phyloP scores from a whole-genome alignment of 2,888 invertebrate genomes.

The Heliconius ethilla region DNA sequence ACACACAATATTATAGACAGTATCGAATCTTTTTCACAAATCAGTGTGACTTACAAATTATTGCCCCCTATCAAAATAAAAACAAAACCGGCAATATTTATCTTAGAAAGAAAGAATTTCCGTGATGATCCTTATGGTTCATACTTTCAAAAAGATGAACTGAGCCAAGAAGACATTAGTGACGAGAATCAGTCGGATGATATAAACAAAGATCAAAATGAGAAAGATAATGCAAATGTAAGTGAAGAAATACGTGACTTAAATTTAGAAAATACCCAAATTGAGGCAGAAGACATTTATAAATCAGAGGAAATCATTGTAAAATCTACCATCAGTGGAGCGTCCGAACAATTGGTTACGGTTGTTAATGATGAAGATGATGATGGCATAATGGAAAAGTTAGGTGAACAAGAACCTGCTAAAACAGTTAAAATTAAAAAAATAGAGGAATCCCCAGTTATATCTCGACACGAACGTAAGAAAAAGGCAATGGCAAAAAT shows the following conservation, averaged over 20 bases:
- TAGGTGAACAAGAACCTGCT: conserved; percentile 41
- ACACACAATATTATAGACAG: conserved; percentile 89
- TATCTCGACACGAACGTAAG: conserved; percentile 66
- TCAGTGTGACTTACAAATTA: conserved; percentile 89
- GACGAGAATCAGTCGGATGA: conserved; percentile 39
- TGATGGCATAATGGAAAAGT: conserved; percentile 43
- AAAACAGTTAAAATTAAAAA: conserved; percentile 60
- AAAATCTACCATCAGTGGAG: conserved; percentile 26
- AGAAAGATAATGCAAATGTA: conserved; percentile 28
- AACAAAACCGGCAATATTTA: conserved; percentile 90
- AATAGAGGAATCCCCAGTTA: conserved; percentile 59
- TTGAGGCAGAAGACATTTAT: conserved; percentile 33
- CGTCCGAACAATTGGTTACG: conserved; percentile 40
- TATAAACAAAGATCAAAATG: conserved; percentile 34
- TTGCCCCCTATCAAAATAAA: conserved; percentile 90
- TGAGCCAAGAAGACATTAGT: conserved; percentile 40
- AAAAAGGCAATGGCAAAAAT: conserved; percentile 75
- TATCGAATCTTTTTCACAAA: conserved; percentile 91
- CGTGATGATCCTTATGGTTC: conserved; percentile 39
- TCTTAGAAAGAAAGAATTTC: conserved; percentile 86
- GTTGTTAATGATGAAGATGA: conserved; percentile 46
- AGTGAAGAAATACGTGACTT: conserved; percentile 41
- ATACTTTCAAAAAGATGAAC: conserved; percentile 25
- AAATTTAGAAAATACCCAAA: conserved; percentile 36
- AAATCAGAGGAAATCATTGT: conserved; percentile 36